These are phyloP conservation scores for Agrypnus murinus DNA, from an alignment of 2,888 invertebrate genomes.

Conservation along the genomic window DNA sequence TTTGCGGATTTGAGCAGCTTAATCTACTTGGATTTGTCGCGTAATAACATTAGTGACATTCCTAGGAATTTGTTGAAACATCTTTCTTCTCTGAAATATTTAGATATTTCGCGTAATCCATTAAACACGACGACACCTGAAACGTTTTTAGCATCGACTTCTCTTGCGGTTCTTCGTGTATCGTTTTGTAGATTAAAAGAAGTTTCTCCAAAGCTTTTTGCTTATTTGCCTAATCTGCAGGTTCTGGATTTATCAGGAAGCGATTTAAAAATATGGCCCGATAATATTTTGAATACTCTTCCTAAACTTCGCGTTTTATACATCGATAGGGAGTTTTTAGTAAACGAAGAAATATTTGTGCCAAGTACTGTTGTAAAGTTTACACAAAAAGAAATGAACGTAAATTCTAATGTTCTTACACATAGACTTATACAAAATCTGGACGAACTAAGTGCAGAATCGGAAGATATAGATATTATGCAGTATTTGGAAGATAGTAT, in stretches of 20 bases:
- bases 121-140: neutral
- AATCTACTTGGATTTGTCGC: conserved; percentile 19
- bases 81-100: conserved; percentile 8
- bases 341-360: conserved; percentile 11
- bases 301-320: conserved; percentile 8
- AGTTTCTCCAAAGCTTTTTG: conserved; percentile 1
- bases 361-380: conserved; percentile 11
- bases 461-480: neutral
- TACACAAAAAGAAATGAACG: conserved; percentile 6
- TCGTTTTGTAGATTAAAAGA: neutral
- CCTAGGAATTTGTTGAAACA: neutral
- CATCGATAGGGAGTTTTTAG: neutral
- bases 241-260: conserved; percentile 26
- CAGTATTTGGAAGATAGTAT: conserved; percentile 7
- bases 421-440: neutral
- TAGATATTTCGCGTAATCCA: conserved; percentile 17
- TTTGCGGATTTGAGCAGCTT: conserved; percentile 2
- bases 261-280: conserved; percentile 15
- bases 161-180: conserved; percentile 12
- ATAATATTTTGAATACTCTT: conserved; percentile 6
- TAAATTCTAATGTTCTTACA: neutral
- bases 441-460: neutral
- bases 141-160: neutral
- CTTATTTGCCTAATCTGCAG: conserved; percentile 14
- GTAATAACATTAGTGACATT: conserved; percentile 1